Base-by-base conservation (phyloP, 1,140 invertebrate genomes). In the Pogonus chalceus region DNA sequence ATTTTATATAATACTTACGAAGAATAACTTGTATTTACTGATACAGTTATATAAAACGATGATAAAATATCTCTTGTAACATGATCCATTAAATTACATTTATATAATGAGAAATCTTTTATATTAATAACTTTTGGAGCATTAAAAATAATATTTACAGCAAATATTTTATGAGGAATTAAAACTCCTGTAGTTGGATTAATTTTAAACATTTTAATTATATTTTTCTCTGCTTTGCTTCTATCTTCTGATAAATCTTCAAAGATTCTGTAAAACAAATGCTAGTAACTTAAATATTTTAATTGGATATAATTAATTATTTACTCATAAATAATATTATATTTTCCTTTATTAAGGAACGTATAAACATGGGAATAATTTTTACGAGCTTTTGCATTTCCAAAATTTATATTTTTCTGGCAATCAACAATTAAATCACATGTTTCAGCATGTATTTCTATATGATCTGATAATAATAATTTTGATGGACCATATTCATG, bases 401-500 rank as follows among this genome's bases (percentile, higher is more conserved):
- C 58, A 35, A 58, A 54, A 31, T 48, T 31, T 0, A 62, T 14
- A 12, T 53, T 24, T 14, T 35, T 39, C 2, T 37, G 39, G 47
- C 52, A 62, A 23, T 58, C 54, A 22, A 62, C 20, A 2, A 26
- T 18, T 2, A 62, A 47, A 47, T 62, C 52, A 22, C 58, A 47
- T 3, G 57, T 52, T 54, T 62, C 60, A 20, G 60, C 58, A 10
- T 52, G 53, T 20, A 62, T 18, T 48, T 56, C 35, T 21, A 62
- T 24, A 12, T 2, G 24, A 2, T 49, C 47, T 0, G 14, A 26
- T 20, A 24, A 26, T 35, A 58, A 23, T 20, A 51, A 21, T 1
- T 14, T 18, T 20, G 7, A 7, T 23, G 12, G 20, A 23, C 12
- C 23, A 23, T 23, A 23, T 23, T 14, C 21, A 23, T 49, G 20